Base-by-base conservation (phyloP, 2,888 invertebrate species). In the Ptychoptera contaminata region DNA sequence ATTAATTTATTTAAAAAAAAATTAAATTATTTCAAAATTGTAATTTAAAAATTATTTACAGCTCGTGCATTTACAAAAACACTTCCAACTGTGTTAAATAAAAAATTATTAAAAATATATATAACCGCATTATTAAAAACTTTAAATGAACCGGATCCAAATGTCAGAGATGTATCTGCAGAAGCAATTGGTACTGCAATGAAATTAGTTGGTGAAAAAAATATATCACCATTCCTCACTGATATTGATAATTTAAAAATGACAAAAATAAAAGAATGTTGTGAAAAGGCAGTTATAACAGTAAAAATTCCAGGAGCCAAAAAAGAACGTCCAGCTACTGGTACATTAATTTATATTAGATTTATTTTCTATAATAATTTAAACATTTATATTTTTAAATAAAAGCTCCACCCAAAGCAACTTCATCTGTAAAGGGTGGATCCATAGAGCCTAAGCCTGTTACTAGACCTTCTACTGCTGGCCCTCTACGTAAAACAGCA, bases 151-250 rank as follows among this genome's bases (percentile, higher is more conserved):
- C 58, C 72, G 69, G 93, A 96, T 69, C 88, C 90, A 0, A 74
- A 75, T 2, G 97, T 97, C 0, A 73, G 97, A 55, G 97, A 98
- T 59, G 82, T 84, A 46, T 82, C 93, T 0, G 90, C 90, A 0
- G 87, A 91, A 59, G 94, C 96, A 0, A 65, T 98, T 12, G 98
- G 97, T 9, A 93, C 92, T 0, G 79, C 91, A 1, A 82, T 92
- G 70, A 94, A 93, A 64, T 74, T 94, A 5, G 84, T 96, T 10
- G 87, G 94, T 2, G 96, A 97, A 58, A 93, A 92, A 63, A 76
- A 79, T 35, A 79, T 97, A 46, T 73, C 74, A 39, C 85, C 90
- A 0, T 87, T 90, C 59, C 72, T 96, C 16, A 77, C 78, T 1
- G 96, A 96, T 60, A 65, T 97, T 1, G 97, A 98, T 60, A 76